Conservation (phyloP, 1,140 invertebrate genomes). For the Dreissena rostriformis region DNA sequence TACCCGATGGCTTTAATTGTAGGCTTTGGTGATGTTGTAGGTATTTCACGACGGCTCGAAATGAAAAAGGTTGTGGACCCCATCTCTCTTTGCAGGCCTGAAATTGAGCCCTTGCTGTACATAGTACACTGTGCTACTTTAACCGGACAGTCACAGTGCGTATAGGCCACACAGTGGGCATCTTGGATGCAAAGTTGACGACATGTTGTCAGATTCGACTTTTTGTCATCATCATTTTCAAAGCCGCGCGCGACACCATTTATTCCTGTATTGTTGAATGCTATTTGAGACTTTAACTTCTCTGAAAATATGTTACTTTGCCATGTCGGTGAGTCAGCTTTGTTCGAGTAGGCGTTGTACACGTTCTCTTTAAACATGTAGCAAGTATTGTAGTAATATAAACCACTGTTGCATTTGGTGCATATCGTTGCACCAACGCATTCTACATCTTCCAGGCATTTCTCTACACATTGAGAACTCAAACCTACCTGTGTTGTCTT, state of each 20-base stretch:
- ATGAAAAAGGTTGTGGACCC: too few species aligned
- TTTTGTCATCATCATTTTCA: background rate
- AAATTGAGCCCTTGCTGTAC: background rate
- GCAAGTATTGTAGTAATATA: slow-evolving; percentile 5
- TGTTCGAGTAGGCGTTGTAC: background rate
- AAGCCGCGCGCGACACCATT: background rate
- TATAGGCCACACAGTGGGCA: background rate
- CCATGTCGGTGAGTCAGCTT: background rate
- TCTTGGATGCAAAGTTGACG: background rate
- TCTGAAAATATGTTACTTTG: slow-evolving; percentile 1
- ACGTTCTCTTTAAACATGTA: background rate
- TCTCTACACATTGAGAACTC: background rate
- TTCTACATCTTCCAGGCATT: slow-evolving; percentile 3
- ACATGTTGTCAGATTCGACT: background rate
- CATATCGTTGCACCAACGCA: slow-evolving; percentile 1
- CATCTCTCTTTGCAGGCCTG: background rate
- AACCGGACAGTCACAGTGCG: background rate
- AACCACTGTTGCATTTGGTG: background rate
- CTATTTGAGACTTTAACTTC: background rate
- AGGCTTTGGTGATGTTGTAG: too few species aligned
- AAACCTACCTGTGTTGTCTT: background rate
- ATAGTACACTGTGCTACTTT: background rate
- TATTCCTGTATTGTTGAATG: background rate
- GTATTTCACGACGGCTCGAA: too few species aligned
- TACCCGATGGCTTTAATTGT: too few species aligned